phyloP scores from a whole-genome alignment of 2,888 invertebrate species.

The Hartigia nigra region DNA sequence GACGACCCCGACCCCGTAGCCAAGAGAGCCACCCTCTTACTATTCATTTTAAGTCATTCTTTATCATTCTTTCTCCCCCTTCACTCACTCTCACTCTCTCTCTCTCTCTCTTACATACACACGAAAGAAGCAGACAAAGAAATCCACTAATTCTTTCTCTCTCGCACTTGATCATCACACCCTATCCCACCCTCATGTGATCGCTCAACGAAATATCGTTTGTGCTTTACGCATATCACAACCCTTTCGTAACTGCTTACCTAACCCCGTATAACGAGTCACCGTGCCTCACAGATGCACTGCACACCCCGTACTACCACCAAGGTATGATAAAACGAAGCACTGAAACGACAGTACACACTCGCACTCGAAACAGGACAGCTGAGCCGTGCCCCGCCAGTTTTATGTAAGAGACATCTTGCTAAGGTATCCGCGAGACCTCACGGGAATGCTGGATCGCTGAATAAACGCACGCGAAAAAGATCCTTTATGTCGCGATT shows the following conservation, averaged over 20 bases:
- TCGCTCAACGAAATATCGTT: neutral
- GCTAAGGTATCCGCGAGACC: slow-evolving; percentile 18
- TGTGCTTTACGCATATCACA: neutral
- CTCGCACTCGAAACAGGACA: slow-evolving; percentile 45
- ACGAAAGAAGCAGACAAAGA: slow-evolving; percentile 14
- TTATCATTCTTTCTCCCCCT: slow-evolving; percentile 12
- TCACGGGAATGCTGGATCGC: slow-evolving; percentile 11
- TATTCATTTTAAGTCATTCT: neutral
- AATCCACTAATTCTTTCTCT: neutral
- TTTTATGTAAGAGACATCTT: slow-evolving; percentile 45
- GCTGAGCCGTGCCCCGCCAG: slow-evolving; percentile 49
- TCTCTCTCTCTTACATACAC: slow-evolving; percentile 23
- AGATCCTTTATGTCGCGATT: slow-evolving; percentile 23
- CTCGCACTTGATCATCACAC: slow-evolving; percentile 12
- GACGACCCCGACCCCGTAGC: slow-evolving; percentile 57
- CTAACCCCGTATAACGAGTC: slow-evolving; percentile 15
- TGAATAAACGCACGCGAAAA: slow-evolving; percentile 10
- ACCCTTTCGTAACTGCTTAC: slow-evolving; percentile 3
- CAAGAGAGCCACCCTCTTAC: slow-evolving; percentile 33
- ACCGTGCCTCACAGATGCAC: slow-evolving; percentile 24
- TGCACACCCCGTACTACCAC: slow-evolving; percentile 14
- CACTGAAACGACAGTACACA: slow-evolving; percentile 14
- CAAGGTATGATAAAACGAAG: neutral
- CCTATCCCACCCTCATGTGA: neutral
- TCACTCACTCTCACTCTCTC: slow-evolving; percentile 19